These are phyloP conservation scores for Rhizomys pruinosus DNA, from an alignment of 2,113 vertebrate genomes.

Conservation along the genomic window DNA sequence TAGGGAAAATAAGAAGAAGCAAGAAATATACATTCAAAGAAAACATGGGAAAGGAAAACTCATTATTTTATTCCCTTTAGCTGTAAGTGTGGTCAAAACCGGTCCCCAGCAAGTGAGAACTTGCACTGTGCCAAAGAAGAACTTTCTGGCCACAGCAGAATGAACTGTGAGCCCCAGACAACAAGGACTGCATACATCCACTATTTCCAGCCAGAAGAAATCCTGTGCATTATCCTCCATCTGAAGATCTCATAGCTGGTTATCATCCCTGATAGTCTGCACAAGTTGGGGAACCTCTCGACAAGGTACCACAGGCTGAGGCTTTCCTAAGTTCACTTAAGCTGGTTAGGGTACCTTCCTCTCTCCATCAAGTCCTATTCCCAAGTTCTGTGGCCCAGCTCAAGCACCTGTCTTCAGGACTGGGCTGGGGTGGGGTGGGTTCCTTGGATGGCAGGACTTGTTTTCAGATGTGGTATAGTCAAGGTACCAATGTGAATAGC, in stretches of 20 bases:
- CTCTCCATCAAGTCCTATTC: constrained; percentile 47
- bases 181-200: constrained; percentile 50
- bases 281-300: constrained; percentile 67
- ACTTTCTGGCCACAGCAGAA: constrained; percentile 56
- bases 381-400: constrained; percentile 51
- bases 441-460: constrained; percentile 62
- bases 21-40: constrained; percentile 11
- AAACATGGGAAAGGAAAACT: not conserved
- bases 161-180: constrained; percentile 56
- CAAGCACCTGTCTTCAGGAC: constrained; percentile 61
- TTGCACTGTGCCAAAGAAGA: constrained; percentile 57
- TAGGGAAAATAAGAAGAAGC: not conserved
- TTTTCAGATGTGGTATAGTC: constrained; percentile 55
- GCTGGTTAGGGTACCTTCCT: constrained; percentile 58
- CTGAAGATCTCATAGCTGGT: constrained; percentile 68
- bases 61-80: not conserved
- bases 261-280: constrained; percentile 60
- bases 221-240: constrained; percentile 64
- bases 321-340: constrained; percentile 68
- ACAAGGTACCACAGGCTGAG: constrained; percentile 67
- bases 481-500: constrained; percentile 10
- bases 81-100: not conserved
- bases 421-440: constrained; percentile 71
- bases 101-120: not conserved
- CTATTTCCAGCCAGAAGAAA: constrained; percentile 62